Evolutionary conservation across 2,888 invertebrate species (phyloP), one percentile per base, ranked within the genome.

Genomic region (Arge pagana): DNA sequence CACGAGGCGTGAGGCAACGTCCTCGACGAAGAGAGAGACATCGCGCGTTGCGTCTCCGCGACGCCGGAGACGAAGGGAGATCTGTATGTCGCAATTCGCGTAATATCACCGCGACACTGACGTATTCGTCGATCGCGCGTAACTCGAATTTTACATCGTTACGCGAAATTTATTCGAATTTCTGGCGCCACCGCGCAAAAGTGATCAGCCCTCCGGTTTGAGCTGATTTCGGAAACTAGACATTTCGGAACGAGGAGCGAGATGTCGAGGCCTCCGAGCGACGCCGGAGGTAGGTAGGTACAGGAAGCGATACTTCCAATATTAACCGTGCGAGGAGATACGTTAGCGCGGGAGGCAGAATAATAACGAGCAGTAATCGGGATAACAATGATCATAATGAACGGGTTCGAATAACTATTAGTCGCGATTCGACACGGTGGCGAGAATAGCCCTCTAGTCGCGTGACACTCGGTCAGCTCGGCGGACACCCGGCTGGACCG

Each of bases 1-100:
- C 30, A 42, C n/a, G 19, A 28, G 30, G n/a, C 33, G 21, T 50
- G 50, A 50, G 18, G 50, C 50, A 50, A 50, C 2, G 49, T 11
- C 8, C n/a, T 8, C 16, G 48, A 48, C 26, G 18, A 26, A 48
- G 37, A 36, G 37, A 52, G 35, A 21, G 19, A 37, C 18, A 48
- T 13, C 28, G 51, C 13, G 31, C 4, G 23, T 13, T 15, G 10
- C 13, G 23, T 3, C 7, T 19, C 16, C 10, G 21, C 13, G 21
- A 18, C 23, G n/a, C 40, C 8, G 16, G 33, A 33, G 31, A 50
- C 26, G 30, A n/a, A 24, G 26, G 15, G 18, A 26, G 51, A 51
- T 15, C 23, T 10, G 19, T 50, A 26, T 23, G 28, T 19, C 40
- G 18, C 18, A 13, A 49, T 21, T n/a, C 24, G 23, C 5, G 24